These are phyloP conservation scores for Pectinophora gossypiella DNA, from an alignment of 1,140 invertebrate genomes.

Conservation along the genomic window DNA sequence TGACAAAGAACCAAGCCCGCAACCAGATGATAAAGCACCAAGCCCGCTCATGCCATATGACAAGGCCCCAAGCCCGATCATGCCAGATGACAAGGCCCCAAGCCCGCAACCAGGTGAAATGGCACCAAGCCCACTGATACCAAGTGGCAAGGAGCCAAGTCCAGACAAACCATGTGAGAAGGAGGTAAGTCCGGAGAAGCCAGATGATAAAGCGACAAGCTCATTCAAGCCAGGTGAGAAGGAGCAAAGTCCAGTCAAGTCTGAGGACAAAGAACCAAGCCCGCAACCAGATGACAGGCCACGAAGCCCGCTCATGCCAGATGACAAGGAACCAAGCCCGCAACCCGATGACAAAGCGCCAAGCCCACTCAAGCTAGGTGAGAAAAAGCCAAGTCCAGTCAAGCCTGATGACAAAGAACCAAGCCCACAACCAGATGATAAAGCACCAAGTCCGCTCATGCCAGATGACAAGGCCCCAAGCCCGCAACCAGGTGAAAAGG, in stretches of 20 bases:
- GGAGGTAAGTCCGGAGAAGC: not conserved
- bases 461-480: not conserved
- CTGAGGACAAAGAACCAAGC: constrained; percentile 8
- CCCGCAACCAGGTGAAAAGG: not conserved
- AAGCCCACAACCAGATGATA: not conserved
- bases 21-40: not conserved
- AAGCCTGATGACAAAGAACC: not conserved
- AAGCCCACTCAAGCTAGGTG: not conserved
- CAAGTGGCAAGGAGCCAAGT: not conserved
- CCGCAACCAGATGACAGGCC: not conserved
- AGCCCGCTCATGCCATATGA: not conserved
- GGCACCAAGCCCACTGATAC: not conserved
- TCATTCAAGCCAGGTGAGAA: constrained; percentile 2
- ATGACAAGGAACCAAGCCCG: constrained; percentile 6
- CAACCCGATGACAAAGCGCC: not conserved
- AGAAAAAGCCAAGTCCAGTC: not conserved
- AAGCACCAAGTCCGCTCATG: not conserved
- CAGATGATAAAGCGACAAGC: constrained; percentile 1
- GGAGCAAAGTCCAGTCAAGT: not conserved
- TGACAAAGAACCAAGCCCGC: not conserved
- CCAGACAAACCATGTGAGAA: not conserved
- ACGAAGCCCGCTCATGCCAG: constrained; percentile 3
- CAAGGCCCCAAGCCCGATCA: not conserved
- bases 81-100: not conserved
- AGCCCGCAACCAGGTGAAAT: constrained; percentile 10